These are phyloP conservation scores for Cephus pygmeus DNA, from an alignment of 2,888 invertebrate species.

Conservation along the genomic window DNA sequence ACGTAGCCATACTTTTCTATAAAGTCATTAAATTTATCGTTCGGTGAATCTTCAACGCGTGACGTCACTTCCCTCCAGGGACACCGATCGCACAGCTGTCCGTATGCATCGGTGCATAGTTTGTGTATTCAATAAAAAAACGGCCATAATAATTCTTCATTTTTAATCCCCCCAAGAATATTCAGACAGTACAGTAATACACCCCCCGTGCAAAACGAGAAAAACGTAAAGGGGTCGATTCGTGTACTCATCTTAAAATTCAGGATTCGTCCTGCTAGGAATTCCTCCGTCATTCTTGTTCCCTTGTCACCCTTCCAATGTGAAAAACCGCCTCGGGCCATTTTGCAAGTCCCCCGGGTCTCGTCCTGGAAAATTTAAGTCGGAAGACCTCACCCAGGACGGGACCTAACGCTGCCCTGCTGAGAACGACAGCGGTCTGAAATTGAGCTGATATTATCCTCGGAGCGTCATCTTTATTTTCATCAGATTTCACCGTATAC, in stretches of 20 bases:
- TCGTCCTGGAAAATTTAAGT: neutral
- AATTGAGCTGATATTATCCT: neutral
- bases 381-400: neutral
- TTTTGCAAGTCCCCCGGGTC: neutral
- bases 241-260: neutral
- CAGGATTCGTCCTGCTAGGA: neutral
- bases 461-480: neutral
- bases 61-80: neutral
- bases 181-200: neutral
- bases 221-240: neutral
- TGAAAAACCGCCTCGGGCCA: neutral
- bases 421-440: neutral
- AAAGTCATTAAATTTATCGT: constrained; percentile 61
- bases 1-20: constrained; percentile 52
- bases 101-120: neutral
- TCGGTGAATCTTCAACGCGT: constrained; percentile 32
- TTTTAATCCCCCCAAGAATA: neutral
- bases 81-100: neutral
- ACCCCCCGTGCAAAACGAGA: neutral
- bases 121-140: neutral
- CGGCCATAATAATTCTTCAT: neutral
- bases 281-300: neutral
- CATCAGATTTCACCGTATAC: neutral
- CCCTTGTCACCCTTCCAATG: neutral
- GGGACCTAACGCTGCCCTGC: neutral